Percentiles rank a stretch among this genome's conserved stretches.
Conservation (phyloP, 2,797 vertebrate species). For the Lutjanus campechanus region DNA sequence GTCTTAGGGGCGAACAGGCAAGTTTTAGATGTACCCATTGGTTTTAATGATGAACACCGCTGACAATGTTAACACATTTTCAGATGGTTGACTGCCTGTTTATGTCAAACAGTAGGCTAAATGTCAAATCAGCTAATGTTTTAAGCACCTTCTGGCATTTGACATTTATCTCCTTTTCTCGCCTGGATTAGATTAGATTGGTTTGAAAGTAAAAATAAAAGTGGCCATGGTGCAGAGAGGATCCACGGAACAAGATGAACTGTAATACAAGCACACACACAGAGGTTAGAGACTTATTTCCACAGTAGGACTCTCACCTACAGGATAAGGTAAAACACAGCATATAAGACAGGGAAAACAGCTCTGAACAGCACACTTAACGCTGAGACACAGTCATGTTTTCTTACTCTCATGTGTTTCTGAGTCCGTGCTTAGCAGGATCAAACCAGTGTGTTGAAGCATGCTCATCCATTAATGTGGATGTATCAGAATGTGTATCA, state of each 20-base stretch:
- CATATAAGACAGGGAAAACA: neutral
- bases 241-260: constrained; percentile 7
- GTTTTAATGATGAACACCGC: constrained; percentile 15
- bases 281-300: constrained; percentile 40
- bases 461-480: neutral
- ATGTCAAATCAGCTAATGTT: constrained; percentile 20
- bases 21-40: neutral
- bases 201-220: constrained; percentile 33
- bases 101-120: constrained; percentile 18
- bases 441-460: neutral
- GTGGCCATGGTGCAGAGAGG: neutral
- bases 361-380: neutral
- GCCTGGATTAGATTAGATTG: constrained; percentile 29
- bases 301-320: constrained; percentile 7
- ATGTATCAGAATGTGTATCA: neutral
- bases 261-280: neutral
- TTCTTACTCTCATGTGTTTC: neutral
- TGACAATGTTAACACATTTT: constrained; percentile 5
- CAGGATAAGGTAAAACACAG: constrained; percentile 8
- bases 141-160: constrained; percentile 32
- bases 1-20: constrained; percentile 3
- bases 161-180: constrained; percentile 28
- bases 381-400: neutral
- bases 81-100: constrained; percentile 3
- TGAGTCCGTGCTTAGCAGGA: neutral